phyloP scores from a whole-genome alignment of 2,113 vertebrate species.

The Pluvialis apricaria region DNA sequence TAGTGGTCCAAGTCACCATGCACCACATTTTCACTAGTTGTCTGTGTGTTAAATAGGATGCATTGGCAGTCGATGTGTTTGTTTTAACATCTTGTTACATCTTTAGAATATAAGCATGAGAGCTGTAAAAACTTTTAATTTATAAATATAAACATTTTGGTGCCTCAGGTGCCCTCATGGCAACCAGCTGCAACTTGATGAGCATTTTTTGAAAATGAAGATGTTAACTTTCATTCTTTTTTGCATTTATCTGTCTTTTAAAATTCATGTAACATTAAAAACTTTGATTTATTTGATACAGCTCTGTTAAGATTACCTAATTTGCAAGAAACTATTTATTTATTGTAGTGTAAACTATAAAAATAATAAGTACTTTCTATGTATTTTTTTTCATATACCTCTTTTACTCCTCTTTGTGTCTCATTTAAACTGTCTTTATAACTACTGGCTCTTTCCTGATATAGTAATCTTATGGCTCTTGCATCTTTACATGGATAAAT shows the following conservation, averaged over 20 bases:
- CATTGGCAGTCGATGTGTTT: not conserved
- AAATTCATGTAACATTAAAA: not conserved
- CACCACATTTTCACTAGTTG: not conserved
- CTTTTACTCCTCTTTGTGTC: not conserved
- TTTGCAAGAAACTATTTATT: not conserved
- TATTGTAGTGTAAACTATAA: not conserved
- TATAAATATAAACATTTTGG: not conserved
- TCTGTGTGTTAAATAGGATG: not conserved
- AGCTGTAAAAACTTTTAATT: slow-evolving; percentile 1
- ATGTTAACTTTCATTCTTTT: not conserved
- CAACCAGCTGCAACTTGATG: not conserved
- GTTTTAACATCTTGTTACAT: not conserved
- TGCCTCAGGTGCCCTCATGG: not conserved
- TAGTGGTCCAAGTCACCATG: not conserved
- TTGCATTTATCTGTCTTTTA: not conserved
- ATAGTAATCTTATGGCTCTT: not conserved
- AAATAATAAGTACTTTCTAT: not conserved
- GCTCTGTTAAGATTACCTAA: not conserved
- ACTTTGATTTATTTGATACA: not conserved
- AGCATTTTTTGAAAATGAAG: not conserved
- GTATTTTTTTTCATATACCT: not conserved
- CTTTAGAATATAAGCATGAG: not conserved
- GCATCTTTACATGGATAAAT: not conserved
- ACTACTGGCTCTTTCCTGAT: not conserved
- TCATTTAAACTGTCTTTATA: not conserved